Evolutionary conservation across 2,888 invertebrate species (phyloP), one percentile per base, ranked within the genome.

Genomic region (Sarcophaga variegata): DNA sequence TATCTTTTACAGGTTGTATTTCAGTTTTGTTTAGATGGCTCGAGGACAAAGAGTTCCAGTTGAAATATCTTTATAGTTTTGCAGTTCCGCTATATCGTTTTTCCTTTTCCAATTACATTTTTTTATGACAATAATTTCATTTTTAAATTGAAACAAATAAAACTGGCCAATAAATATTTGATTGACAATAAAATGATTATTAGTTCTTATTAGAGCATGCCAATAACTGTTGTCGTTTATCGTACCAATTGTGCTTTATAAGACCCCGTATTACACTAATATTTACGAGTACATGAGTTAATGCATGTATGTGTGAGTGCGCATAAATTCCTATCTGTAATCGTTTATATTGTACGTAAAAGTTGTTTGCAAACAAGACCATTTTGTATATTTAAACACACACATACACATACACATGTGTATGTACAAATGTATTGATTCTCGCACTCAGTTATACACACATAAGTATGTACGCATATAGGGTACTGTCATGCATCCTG

Each of bases 281-380:
- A 54, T 54, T 54, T 54, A 17, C 54, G 5, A 54, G 12, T 54
- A 54, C 5, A 54, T 49, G 49, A 49, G 49, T 14, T 14, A 12
- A 12, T 49, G 14, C 14, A 49, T 54, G 12, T 17, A 14, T 54
- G 54, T 10, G 17, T 14, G 17, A 2, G 4, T 4, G 54, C 17
- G 60, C 37, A 77, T 20, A 37, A 77, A 69, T 60, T 69, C 45
- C 67, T 64, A 59, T 17, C 17, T 12, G 49, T 80, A 64, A 64
- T 59, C 63, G 49, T 62, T 62, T 70, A 54, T 54, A 54, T 54
- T 37, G 49, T 27, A 63, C 63, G 49, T 22, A 63, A 11, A 60
- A 47, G 17, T 47, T 75, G 64, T 75, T 75, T 63, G 75, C 27
- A 67, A 14, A 54, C 54, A 54, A 12, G 54, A 54, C 14, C 54